Base-by-base conservation (phyloP, 2,888 invertebrate genomes). In the Pyrrhia umbra region DNA sequence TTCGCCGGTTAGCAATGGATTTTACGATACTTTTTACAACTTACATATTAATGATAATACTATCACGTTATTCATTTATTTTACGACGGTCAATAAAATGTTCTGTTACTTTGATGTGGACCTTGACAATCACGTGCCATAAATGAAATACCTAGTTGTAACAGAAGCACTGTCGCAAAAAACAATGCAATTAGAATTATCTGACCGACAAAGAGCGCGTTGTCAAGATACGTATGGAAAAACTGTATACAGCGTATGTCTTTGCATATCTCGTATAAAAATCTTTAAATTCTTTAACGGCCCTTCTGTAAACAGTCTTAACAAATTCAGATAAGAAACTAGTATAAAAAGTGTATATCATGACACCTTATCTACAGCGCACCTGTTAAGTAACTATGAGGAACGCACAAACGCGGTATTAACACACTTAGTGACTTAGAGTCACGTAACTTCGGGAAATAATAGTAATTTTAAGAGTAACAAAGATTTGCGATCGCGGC, bases 1-100 rank as follows among this genome's bases (percentile, higher is more conserved):
- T 91, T 91, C 90, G 88, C 92, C 90, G 88, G 88, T 88, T 87
- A 87, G 84, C 84, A 84, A 84, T 83, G 74, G 55, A 68, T 42
- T 73, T 82, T 72, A 83, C 70, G 73, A 82, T 75, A 79, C 67
- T 66, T 70, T 73, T 79, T 74, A 73, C 68, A 80, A 73, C 72
- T 74, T 61, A 60, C 51, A 72, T 43, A 51, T 43, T 69, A 70
- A 72, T 57, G 77, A 68, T 68, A 65, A 70, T 63, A 66, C 59
- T 66, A 79, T 68, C 60, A 68, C 66, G 46, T 55, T 69, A 55
- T 52, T 66, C 52, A 68, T 73, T 75, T 68, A 58, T 64, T 69
- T 79, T 55, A 65, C 60, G 57, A 57, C 42, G 50, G 50, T 54
- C 45, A 46, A 62, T 78, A 68, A 78, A 77, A 80, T 62, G 43